phyloP scores from a whole-genome alignment of 2,888 invertebrate genomes.

The Heterodera filipjevi region DNA sequence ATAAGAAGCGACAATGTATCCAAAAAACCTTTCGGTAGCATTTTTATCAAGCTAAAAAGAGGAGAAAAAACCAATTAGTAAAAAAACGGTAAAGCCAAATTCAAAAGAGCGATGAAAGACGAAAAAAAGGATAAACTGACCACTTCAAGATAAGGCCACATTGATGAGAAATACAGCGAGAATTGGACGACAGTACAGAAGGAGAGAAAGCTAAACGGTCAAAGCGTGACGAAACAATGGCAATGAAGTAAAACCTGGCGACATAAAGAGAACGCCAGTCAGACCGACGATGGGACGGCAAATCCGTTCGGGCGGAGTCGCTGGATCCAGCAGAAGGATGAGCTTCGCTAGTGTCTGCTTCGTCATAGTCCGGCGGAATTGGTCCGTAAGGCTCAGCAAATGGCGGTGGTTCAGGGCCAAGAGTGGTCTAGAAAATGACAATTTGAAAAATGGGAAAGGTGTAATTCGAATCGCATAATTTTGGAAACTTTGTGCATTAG shows the following conservation, averaged over 20 bases:
- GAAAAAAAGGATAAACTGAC: slow-evolving; percentile 34
- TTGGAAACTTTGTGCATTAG: too few species aligned
- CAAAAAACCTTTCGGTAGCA: slow-evolving; percentile 55
- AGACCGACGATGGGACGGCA: background rate
- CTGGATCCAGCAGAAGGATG: background rate
- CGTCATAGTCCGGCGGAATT: background rate
- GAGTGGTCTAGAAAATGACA: background rate
- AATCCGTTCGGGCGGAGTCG: background rate
- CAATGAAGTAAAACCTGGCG: slow-evolving; percentile 9
- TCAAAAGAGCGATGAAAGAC: background rate
- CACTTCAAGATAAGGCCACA: slow-evolving; percentile 41
- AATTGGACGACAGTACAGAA: slow-evolving; percentile 39
- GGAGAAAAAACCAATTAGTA: slow-evolving; percentile 17
- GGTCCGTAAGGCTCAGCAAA: slow-evolving; percentile 6
- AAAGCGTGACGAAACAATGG: slow-evolving; percentile 31
- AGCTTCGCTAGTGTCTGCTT: background rate
- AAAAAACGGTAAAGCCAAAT: too few species aligned
- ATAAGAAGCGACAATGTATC: slow-evolving; percentile 66
- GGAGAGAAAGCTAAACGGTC: slow-evolving; percentile 26
- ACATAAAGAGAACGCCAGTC: slow-evolving; percentile 46
- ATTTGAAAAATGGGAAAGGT: too few species aligned
- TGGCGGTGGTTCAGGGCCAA: slow-evolving; percentile 26
- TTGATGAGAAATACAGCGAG: slow-evolving; percentile 35
- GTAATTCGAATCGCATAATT: too few species aligned
- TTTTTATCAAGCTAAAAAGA: slow-evolving; percentile 35